Evolutionary conservation across 2,888 invertebrate genomes (phyloP), one percentile per base, ranked within the genome.

Genomic region (Amblyjoppa proteus): DNA sequence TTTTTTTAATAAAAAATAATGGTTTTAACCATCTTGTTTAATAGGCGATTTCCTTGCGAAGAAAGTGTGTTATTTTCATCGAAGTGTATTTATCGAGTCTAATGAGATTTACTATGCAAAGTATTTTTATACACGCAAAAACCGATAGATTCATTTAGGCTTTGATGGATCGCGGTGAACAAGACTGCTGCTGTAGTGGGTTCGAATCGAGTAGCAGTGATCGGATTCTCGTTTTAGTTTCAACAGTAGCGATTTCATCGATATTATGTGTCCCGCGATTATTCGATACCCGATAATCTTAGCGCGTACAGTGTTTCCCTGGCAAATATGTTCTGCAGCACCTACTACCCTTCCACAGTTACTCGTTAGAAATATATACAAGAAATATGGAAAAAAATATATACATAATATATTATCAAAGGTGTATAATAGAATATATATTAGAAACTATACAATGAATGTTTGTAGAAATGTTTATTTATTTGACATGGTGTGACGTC

Each of bases 41-140:
- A 38, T 58, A 53, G 28, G 20, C 56, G 31, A 66, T 58, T 81
- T 74, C 74, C 28, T 78, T 13, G 45, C 78, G 49, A 41, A 45
- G 31, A 56, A 74, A 71, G 78, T 79, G 28, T 41, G 69, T 79
- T 78, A 78, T 85, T 81, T 83, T 80, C 76, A 77, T 81, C 25
- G 51, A 81, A 70, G 80, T 77, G 53, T 78, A 83, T 87, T 78
- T 66, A 81, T 83, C 81, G 80, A 76, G 85, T 80, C 45, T 58
- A 69, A 75, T 70, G 66, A 81, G 53, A 87, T 87, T 84, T 80
- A 82, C 75, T 75, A 83, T 79, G 69, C 77, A 77, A 83, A 84
- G 53, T 85, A 87, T 87, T 85, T 87, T 87, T 87, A 83, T 87
- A 87, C 83, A 75, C 73, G 79, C 71, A 70, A 70, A 77, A 34